Percentiles rank a stretch among this genome's conserved stretches.
These are phyloP conservation scores for Plagodis dolabraria DNA, from an alignment of 2,888 invertebrate genomes.

Conservation along the genomic window DNA sequence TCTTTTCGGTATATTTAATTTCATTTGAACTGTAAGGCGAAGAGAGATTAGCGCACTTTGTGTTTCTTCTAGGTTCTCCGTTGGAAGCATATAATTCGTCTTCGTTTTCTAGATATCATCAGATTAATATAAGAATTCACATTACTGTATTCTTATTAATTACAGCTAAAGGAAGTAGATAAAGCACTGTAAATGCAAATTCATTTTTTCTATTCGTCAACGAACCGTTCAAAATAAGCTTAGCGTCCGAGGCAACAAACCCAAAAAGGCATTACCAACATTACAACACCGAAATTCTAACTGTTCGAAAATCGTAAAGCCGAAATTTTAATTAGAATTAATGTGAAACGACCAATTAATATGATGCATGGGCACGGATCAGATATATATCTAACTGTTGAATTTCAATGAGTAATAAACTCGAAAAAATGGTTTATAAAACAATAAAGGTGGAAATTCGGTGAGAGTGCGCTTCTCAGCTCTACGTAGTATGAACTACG, in stretches of 20 bases:
- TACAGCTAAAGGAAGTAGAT: constrained; percentile 8
- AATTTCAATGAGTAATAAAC: constrained; percentile 52
- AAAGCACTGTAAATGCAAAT: constrained; percentile 29
- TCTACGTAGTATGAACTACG: constrained; percentile 1
- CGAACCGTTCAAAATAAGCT: constrained; percentile 25
- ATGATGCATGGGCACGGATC: constrained; percentile 57
- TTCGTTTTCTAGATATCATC: too few species aligned
- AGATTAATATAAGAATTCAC: not conserved
- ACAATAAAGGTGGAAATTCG: constrained; percentile 37
- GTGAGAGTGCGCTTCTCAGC: constrained; percentile 31
- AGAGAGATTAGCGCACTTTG: too few species aligned
- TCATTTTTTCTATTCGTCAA: constrained; percentile 25
- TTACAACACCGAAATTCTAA: constrained; percentile 38
- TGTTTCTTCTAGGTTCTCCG: too few species aligned
- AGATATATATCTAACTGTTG: constrained; percentile 44
- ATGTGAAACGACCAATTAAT: constrained; percentile 54
- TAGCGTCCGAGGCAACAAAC: constrained; percentile 21
- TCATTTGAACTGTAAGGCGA: too few species aligned
- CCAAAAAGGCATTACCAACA: constrained; percentile 14
- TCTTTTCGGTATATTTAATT: too few species aligned
- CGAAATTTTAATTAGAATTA: constrained; percentile 60
- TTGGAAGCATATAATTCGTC: too few species aligned
- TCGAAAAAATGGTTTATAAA: constrained; percentile 32
- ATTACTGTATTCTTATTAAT: constrained; percentile 1
- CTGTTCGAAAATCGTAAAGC: constrained; percentile 49